Evolutionary conservation across 2,797 vertebrate genomes (phyloP).

Genomic region (Sylvilagus floridanus): DNA sequence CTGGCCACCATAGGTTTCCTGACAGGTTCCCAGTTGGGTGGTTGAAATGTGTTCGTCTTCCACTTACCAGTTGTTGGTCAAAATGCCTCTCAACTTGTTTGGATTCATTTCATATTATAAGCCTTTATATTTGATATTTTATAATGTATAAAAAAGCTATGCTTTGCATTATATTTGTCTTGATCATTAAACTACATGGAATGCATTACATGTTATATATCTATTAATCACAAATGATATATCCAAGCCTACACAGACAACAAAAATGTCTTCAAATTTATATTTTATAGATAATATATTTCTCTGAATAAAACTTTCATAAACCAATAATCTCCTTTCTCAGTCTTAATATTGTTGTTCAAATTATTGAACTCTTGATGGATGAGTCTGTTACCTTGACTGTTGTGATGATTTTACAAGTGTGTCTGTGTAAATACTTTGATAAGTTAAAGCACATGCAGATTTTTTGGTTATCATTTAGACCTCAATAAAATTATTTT

Average conservation of each 20-base stretch:
- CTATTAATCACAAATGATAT: background rate
- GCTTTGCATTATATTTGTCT: background rate
- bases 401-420: background rate
- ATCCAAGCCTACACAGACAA: background rate
- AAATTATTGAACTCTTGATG: background rate
- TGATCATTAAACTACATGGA: background rate
- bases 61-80: background rate
- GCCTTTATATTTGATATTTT: background rate
- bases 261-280: background rate
- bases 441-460: background rate
- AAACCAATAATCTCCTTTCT: background rate
- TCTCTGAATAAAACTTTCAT: background rate
- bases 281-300: background rate
- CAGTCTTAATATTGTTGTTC: background rate
- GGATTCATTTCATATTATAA: background rate
- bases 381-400: background rate
- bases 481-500: background rate
- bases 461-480: background rate
- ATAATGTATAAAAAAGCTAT: background rate
- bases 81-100: background rate
- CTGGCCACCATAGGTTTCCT: constrained; percentile 79
- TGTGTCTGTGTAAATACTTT: background rate
- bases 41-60: constrained; percentile 76
- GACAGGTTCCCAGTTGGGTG: background rate
- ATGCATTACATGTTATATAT: background rate